Evolutionary conservation across 2,888 invertebrate genomes (phyloP), one percentile per base, ranked within the genome.

Genomic region (Phaonia tiefii): DNA sequence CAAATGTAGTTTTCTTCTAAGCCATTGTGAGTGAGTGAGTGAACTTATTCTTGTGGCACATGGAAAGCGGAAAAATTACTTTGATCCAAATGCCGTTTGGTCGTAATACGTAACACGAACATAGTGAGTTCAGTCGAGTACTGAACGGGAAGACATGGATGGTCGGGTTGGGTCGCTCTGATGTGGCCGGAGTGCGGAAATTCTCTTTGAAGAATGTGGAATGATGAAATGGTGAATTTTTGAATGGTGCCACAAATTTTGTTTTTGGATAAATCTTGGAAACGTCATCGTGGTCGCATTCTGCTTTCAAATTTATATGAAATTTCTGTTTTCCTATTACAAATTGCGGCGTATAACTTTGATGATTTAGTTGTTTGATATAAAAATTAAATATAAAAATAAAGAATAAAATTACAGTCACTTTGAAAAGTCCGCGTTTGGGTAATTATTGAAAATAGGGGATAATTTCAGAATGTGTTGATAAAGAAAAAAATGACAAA

Each of bases 311-410:
- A 44, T 37, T 25, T n/a, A n/a, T n/a, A n/a, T 11, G 54, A 65
- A 11, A 58, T 20, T 70, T 65, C 69, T 80, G 73, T 13, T 39
- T n/a, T 46, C 80, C 76, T 80, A 26, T 39, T 80, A 65, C 46
- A 20, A 20, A 70, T 31, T 65, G 80, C 76, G 73, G 80, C 63
- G 51, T 67, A 70, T 56, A 20, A 26, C 63, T 73, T 80, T 76
- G 69, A 70, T 49, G 87, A 87, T 87, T 87, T 86, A n/a, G 17
- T 60, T 60, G n/a, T 60, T 31, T 31, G 26, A 44, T 44, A 42
- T 37, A 72, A 58, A 25, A 31, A 31, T 31, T 3, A 31, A 31
- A 31, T 31, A 5, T n/a, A n/a, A n/a, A n/a, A n/a, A n/a, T n/a
- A n/a, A 71, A 37, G 56, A n/a, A 10, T 44, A 22, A 39, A 44